These are phyloP conservation scores for Corticium candelabrum DNA, from an alignment of 37 sponge, comb jelly and placozoan genomes.

Conservation along the genomic window DNA sequence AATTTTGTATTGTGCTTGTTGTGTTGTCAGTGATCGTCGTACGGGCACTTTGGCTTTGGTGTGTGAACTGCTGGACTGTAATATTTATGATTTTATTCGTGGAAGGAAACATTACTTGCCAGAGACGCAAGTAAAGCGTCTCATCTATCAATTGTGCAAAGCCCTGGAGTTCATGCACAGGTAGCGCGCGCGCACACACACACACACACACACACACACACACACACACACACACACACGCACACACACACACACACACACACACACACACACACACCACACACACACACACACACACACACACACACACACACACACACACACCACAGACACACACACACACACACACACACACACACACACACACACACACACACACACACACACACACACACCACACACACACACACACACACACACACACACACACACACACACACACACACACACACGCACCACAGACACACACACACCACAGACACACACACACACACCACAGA, in stretches of 20 bases:
- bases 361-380: too few relatives aligned
- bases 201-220: constrained; percentile 5
- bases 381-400: too few relatives aligned
- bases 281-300: background rate
- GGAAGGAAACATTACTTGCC: constrained; percentile 71
- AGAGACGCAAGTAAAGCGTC: constrained; percentile 71
- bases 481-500: too few relatives aligned
- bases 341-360: too few relatives aligned
- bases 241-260: constrained; percentile 5
- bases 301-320: too few relatives aligned
- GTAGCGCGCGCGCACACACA: constrained; percentile 10
- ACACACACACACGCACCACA: background rate
- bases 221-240: constrained; percentile 2
- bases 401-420: too few relatives aligned
- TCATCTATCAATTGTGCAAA: constrained; percentile 91
- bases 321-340: too few relatives aligned
- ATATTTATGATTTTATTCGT: constrained; percentile 92
- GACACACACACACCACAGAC: too few relatives aligned
- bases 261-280: too few relatives aligned
- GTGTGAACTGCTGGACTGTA: constrained; percentile 95
- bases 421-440: too few relatives aligned
- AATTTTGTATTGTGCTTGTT: background rate
- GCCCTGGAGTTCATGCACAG: constrained; percentile 93
- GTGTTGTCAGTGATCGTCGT: constrained; percentile 54
- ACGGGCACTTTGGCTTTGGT: constrained; percentile 70